Conservation (phyloP, 2,888 invertebrate genomes). For the Synanthedon vespiformis region DNA sequence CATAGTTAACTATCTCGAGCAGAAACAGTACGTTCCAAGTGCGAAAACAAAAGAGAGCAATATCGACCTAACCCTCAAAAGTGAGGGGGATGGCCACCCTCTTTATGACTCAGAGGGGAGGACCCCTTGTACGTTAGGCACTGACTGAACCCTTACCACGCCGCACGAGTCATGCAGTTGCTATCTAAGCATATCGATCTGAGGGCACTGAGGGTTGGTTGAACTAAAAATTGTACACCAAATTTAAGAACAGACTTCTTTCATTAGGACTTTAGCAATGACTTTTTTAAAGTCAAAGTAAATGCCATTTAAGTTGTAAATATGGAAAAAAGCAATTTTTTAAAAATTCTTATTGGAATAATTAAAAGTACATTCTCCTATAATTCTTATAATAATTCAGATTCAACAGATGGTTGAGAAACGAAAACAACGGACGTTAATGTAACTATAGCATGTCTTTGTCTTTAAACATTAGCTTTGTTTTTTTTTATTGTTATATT, state of each 20-base stretch:
- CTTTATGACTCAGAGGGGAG: constrained; percentile 69
- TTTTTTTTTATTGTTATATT: too few species aligned
- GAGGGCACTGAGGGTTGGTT: constrained; percentile 30
- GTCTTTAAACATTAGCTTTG: too few species aligned
- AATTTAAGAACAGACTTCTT: constrained; percentile 1
- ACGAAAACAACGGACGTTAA: too few species aligned
- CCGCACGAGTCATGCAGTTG: constrained; percentile 40
- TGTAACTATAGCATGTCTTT: too few species aligned
- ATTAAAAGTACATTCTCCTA: too few species aligned
- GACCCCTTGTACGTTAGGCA: constrained; percentile 58
- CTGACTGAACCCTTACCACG: constrained; percentile 36
- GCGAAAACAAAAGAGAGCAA: constrained; percentile 66
- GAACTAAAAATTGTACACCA: not conserved
- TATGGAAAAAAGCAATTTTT: too few species aligned
- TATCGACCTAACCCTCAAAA: constrained; percentile 68
- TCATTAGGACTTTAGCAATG: constrained; percentile 15
- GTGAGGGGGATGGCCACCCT: constrained; percentile 64
- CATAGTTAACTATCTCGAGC: constrained; percentile 3
- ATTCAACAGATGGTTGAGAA: too few species aligned
- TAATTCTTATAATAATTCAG: too few species aligned
- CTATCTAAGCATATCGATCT: constrained; percentile 33
- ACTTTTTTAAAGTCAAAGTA: not conserved
- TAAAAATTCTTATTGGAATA: too few species aligned
- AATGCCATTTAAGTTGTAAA: too few species aligned
- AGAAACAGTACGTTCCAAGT: constrained; percentile 24